phyloP scores from a whole-genome alignment of 1,140 invertebrate species.

The Telenomus remus region DNA sequence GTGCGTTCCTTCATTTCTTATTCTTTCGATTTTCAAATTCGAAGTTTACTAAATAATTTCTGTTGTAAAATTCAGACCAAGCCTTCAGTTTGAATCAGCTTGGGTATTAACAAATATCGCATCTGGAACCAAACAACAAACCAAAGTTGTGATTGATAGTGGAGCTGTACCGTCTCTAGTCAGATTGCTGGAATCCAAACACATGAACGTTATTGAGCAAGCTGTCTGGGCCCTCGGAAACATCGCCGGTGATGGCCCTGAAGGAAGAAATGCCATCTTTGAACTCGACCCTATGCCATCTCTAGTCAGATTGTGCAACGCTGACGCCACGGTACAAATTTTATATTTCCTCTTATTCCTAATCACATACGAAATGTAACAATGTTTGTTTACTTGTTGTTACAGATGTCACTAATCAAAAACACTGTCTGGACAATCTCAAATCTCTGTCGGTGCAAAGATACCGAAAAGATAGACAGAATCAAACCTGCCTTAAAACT shows the following conservation, averaged over 20 bases:
- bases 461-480: conserved; percentile 84
- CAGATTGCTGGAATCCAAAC: conserved; percentile 83
- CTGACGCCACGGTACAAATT: conserved; percentile 75
- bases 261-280: conserved; percentile 85
- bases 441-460: conserved; percentile 94
- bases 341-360: conserved; percentile 7
- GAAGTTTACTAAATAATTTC: too few species aligned
- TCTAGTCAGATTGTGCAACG: conserved; percentile 81
- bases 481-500: conserved; percentile 88
- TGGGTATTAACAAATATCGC: conserved; percentile 99
- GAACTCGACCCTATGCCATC: conserved; percentile 79
- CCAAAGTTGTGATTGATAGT: conserved; percentile 86
- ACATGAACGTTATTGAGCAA: conserved; percentile 92
- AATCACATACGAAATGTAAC: too few species aligned
- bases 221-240: conserved; percentile 98
- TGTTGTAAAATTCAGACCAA: too few species aligned
- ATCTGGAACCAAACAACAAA: conserved; percentile 94
- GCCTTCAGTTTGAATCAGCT: conserved; percentile 96
- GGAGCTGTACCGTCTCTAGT: conserved; percentile 90
- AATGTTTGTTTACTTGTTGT: too few species aligned
- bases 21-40: too few species aligned
- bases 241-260: conserved; percentile 93
- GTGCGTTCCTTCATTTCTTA: conserved; percentile 57
- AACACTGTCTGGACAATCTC: conserved; percentile 93
- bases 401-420: conserved; percentile 63